phyloP scores from a whole-genome alignment of 2,113 vertebrate species.

The Gymnorhina tibicen region DNA sequence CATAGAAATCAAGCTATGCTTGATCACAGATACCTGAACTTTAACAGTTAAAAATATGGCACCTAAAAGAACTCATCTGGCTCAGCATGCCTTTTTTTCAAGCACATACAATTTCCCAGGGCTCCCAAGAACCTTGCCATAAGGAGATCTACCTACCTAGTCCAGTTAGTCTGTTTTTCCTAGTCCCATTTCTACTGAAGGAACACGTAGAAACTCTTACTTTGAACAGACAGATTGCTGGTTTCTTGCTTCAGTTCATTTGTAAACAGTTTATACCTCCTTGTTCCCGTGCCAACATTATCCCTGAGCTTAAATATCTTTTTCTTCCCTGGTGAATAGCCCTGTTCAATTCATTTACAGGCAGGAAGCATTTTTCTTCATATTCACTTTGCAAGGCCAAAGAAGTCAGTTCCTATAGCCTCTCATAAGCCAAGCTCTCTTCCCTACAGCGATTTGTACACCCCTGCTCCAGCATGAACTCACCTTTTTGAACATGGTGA shows the following conservation, averaged over 20 bases:
- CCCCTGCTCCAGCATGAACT: background rate
- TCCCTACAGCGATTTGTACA: background rate
- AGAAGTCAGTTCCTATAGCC: background rate
- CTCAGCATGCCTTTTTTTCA: background rate
- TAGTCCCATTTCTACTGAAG: background rate
- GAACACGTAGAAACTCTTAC: background rate
- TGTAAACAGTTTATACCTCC: background rate
- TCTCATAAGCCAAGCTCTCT: background rate
- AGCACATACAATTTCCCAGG: background rate
- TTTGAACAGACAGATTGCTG: background rate
- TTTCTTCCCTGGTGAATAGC: background rate
- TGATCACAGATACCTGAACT: background rate
- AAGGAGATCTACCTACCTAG: background rate
- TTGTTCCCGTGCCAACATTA: background rate
- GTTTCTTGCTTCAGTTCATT: background rate
- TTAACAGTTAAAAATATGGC: background rate
- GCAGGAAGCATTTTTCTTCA: background rate
- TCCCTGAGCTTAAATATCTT: background rate
- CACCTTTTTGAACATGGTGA: background rate
- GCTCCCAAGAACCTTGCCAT: background rate
- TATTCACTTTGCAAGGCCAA: background rate
- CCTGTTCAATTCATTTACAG: background rate
- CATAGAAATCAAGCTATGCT: background rate
- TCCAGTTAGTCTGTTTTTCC: background rate
- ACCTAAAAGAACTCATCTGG: background rate